A percentile compares a stretch with the other conserved stretches of the same genome.
phyloP scores from a whole-genome alignment of 2,888 invertebrate species.

The Nephrotoma appendiculata region DNA sequence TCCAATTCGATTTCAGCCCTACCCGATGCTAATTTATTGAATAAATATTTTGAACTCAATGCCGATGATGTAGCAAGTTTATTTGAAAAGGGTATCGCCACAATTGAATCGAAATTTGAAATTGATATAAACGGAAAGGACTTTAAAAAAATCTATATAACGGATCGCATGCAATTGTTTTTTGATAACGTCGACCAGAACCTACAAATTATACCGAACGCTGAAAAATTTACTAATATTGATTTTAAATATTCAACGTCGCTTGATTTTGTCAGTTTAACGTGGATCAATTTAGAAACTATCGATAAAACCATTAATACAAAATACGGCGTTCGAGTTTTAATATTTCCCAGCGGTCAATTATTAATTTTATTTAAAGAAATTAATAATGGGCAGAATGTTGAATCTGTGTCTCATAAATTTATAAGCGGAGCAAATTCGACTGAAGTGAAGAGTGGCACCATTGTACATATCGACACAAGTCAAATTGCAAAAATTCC shows the following conservation, averaged over 20 bases:
- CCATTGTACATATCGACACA: background rate
- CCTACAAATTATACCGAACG: background rate
- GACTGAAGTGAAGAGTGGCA: background rate
- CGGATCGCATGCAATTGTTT: background rate
- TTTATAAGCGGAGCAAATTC: background rate
- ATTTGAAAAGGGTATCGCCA: background rate
- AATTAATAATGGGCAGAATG: background rate
- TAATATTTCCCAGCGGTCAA: background rate
- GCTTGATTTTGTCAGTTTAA: background rate
- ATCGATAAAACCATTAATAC: background rate
- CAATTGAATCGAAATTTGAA: background rate
- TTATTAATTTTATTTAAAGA: background rate
- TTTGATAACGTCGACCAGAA: background rate
- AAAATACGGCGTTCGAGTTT: background rate
- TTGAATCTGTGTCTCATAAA: background rate
- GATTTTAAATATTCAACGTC: background rate
- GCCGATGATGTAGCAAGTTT: background rate
- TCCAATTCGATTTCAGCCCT: too few relatives aligned
- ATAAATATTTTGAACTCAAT: background rate
- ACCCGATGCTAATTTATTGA: background rate
- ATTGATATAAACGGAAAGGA: background rate
- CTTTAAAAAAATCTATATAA: background rate
- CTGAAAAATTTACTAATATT: background rate
- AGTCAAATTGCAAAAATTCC: background rate
- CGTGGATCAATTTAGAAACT: background rate